Base-by-base conservation (phyloP, 2,888 invertebrate species). In the Macropis europaea region DNA sequence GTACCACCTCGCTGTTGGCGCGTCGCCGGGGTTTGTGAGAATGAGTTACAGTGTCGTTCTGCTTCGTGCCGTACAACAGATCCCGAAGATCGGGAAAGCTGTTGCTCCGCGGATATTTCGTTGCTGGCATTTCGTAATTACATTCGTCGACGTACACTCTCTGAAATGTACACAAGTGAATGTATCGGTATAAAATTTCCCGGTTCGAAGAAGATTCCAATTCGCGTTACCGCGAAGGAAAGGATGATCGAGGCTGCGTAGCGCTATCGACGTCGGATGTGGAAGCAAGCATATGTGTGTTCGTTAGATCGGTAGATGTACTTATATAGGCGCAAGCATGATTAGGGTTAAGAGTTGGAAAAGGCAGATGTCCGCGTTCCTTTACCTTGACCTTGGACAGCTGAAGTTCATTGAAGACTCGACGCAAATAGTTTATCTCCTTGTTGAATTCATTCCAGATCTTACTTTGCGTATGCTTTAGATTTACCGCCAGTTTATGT, bases 321-420 rank as follows among this genome's bases (percentile, higher is more conserved):
- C n/a, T n/a, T n/a, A n/a, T n/a, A n/a, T n/a, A n/a, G n/a, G n/a
- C n/a, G n/a, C n/a, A n/a, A n/a, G n/a, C n/a, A n/a, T n/a, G 9
- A 36, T n/a, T 1, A n/a, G n/a, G n/a, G 1, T n/a, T 2, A 22
- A 24, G 17, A 24, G 19, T n/a, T 4, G 7, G 2, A 19, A 13
- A 22, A 11, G 7, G 22, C 0, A 2, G n/a, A 7, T 4, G 5
- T 1, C 3, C 36, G 9, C 2, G 11, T n/a, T 45, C n/a, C 19
- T 85, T 90, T 89, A 95, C 95, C 93, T 96, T 96, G 64, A 96
- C 94, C 91, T 95, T 95, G 79, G 95, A 92, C 75, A 97, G 92
- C 83, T 97, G 95, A 19, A 97, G 92, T 90, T 97, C 97, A 86
- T 96, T 95, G 63, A 96, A 93, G 54, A 95, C 93, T 79, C 95